Conservation (phyloP, 2,888 invertebrate species). For the Seira musarum region DNA sequence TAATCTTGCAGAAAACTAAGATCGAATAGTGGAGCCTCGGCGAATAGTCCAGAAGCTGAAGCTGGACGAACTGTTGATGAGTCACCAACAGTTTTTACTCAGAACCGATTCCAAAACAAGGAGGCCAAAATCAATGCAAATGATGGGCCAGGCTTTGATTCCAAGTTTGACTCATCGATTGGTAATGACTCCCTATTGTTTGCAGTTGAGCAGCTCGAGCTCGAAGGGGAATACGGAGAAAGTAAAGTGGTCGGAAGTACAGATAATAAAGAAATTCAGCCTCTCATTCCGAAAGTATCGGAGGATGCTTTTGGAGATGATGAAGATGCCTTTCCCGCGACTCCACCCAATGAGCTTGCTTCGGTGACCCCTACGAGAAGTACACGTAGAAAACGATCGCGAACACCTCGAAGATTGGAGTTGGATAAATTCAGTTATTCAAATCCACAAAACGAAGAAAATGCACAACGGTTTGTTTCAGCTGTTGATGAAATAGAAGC, state of each 20-base stretch:
- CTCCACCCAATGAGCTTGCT: background rate
- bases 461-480: background rate
- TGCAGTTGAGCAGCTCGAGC: conserved; percentile 6
- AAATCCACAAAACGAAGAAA: no score
- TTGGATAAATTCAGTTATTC: no score
- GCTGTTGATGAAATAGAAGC: background rate
- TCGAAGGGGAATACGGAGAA: no score
- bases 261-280: background rate
- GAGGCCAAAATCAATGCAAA: background rate
- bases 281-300: background rate
- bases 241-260: background rate
- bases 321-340: background rate
- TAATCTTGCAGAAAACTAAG: no score
- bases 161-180: background rate
- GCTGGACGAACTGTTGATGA: background rate
- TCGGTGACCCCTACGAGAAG: background rate
- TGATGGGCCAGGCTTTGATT: background rate
- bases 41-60: background rate
- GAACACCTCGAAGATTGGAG: background rate
- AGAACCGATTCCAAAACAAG: background rate
- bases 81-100: conserved; percentile 13
- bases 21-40: background rate
- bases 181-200: conserved; percentile 32
- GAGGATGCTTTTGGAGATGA: conserved; percentile 38
- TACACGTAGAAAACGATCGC: background rate